These are phyloP conservation scores for Melieria omissa DNA, from an alignment of 2,888 invertebrate species.

Conservation along the genomic window DNA sequence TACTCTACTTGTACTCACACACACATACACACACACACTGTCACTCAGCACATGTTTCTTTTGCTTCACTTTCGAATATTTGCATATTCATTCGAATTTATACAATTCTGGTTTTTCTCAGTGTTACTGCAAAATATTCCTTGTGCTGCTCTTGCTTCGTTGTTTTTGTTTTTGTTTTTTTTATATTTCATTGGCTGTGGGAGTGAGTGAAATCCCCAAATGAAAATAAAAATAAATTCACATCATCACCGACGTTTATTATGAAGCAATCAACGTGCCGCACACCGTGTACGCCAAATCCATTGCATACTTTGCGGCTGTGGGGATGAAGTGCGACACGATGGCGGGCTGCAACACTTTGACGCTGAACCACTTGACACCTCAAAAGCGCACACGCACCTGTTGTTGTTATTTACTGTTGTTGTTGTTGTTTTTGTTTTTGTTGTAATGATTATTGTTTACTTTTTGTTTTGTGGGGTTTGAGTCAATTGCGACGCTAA, in stretches of 20 bases:
- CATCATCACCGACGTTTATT: constrained; percentile 59
- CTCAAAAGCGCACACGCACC: too few species aligned
- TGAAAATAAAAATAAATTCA: constrained; percentile 61
- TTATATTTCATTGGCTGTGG: constrained; percentile 15
- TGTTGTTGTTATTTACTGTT: too few species aligned
- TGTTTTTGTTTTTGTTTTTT: constrained; percentile 6
- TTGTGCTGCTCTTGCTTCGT: constrained; percentile 9
- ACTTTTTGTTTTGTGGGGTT: too few species aligned
- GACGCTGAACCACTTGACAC: too few species aligned
- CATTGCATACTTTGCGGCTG: constrained; percentile 41
- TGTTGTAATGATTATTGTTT: too few species aligned
- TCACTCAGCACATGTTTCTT: too few species aligned
- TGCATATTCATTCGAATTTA: neutral
- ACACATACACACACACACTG: too few species aligned
- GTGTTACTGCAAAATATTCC: neutral
- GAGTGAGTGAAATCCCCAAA: constrained; percentile 48
- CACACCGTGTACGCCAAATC: neutral
- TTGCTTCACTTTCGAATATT: neutral
- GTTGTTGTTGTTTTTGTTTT: too few species aligned
- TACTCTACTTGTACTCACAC: too few species aligned
- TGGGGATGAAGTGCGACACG: too few species aligned
- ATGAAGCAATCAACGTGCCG: constrained; percentile 57
- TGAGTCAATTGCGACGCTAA: too few species aligned
- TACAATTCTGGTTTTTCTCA: constrained; percentile 3
- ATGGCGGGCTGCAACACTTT: too few species aligned